Conservation (phyloP, 2,888 invertebrate genomes). For the Cheilosia soror region DNA sequence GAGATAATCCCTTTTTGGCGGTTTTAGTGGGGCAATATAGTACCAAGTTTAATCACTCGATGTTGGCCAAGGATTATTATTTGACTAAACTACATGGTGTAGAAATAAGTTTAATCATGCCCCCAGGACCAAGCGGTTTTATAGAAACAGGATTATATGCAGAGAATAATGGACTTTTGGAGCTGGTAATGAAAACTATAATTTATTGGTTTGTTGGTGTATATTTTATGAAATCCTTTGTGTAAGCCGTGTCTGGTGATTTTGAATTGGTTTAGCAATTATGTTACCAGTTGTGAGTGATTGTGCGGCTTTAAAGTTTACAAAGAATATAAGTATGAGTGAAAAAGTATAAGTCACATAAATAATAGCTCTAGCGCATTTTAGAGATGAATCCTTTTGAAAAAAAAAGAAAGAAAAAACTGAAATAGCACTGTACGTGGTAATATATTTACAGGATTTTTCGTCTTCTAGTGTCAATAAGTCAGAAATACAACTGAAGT, state of each 20-base stretch:
- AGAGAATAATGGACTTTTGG: slow-evolving; percentile 10
- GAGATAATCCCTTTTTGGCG: slow-evolving; percentile 40
- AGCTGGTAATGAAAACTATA: slow-evolving; percentile 15
- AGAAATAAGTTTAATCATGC: slow-evolving; percentile 11
- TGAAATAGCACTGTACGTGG: no score
- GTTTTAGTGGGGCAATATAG: slow-evolving; percentile 9
- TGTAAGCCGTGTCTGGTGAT: not conserved
- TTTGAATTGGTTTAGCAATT: not conserved
- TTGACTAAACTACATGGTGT: slow-evolving; percentile 27
- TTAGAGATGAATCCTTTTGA: no score
- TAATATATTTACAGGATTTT: no score
- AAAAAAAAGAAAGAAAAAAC: no score
- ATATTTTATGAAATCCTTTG: not conserved
- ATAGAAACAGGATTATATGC: not conserved
- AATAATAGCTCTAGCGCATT: no score
- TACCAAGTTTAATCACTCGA: slow-evolving; percentile 34
- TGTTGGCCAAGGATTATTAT: slow-evolving; percentile 38
- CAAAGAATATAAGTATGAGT: not conserved
- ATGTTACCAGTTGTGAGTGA: not conserved
- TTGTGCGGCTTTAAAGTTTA: not conserved
- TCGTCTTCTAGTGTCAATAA: no score
- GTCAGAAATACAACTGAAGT: no score
- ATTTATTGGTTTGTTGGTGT: slow-evolving; percentile 4
- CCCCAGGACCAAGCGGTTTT: not conserved
- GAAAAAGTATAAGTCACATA: no score